Evolutionary conservation across 2,888 invertebrate species (phyloP).

Genomic region (Xestia c-nigrum): DNA sequence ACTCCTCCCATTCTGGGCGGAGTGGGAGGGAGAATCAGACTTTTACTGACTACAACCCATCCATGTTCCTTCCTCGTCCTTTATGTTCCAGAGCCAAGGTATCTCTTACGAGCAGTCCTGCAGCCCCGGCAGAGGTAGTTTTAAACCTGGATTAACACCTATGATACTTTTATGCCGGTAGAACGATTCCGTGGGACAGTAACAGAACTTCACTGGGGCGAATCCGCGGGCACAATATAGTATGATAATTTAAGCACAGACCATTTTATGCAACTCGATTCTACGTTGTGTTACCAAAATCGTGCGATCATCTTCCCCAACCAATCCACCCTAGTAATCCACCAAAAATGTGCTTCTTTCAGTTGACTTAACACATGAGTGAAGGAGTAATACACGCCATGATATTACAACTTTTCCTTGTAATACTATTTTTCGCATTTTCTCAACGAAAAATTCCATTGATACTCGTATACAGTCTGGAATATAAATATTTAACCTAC

Average conservation of each 20-base stretch:
- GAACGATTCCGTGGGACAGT: too few relatives aligned
- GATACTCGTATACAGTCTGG: not conserved
- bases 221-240: too few relatives aligned
- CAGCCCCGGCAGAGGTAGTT: not conserved
- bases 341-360: slow-evolving; percentile 8
- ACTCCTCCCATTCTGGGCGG: too few relatives aligned
- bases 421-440: not conserved
- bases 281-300: too few relatives aligned
- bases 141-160: not conserved
- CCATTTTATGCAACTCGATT: not conserved
- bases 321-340: too few relatives aligned
- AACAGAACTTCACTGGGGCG: not conserved
- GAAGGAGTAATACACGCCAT: slow-evolving; percentile 26
- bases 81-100: too few relatives aligned
- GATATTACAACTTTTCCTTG: slow-evolving; percentile 5
- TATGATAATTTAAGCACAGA: too few relatives aligned
- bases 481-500: not conserved
- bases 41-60: too few relatives aligned
- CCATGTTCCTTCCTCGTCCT: too few relatives aligned
- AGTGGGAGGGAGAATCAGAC: too few relatives aligned
- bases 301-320: not conserved
- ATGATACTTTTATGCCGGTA: not conserved
- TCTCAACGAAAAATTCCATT: slow-evolving; percentile 2
- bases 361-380: slow-evolving; percentile 18
- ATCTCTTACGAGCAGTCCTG: too few relatives aligned